Conservation (phyloP, 2,888 invertebrate genomes). For the Theodoxus fluviatilis region DNA sequence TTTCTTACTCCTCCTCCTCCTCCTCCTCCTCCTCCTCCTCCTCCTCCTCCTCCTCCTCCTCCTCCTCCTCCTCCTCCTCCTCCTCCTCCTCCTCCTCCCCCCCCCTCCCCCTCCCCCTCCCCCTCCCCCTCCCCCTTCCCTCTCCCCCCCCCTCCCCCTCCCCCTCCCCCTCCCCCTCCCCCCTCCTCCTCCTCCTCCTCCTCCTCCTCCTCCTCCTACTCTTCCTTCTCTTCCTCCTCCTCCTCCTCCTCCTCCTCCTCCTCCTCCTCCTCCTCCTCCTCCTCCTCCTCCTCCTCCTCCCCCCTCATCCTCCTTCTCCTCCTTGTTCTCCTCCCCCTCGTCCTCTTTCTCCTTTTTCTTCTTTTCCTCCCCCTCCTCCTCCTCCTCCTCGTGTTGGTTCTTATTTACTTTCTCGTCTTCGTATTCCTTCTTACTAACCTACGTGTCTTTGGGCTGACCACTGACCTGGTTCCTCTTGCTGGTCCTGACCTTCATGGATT, state of each 20-base stretch:
- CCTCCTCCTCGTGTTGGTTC: not conserved
- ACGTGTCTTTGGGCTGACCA: too few species aligned
- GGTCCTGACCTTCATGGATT: too few species aligned
- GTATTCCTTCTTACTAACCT: too few species aligned
- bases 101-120: too few species aligned
- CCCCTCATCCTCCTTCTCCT: not conserved
- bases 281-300: slow-evolving; percentile 8
- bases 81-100: too few species aligned
- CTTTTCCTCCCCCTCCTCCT: not conserved
- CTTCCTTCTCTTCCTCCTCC: not conserved
- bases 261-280: slow-evolving; percentile 11
- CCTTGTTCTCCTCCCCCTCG: not conserved
- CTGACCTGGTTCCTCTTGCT: too few species aligned
- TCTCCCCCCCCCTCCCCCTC: not conserved
- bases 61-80: too few species aligned
- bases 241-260: not conserved
- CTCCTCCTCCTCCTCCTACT: not conserved
- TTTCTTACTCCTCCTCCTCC: too few species aligned
- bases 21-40: too few species aligned
- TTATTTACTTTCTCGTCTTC: not conserved
- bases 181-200: not conserved
- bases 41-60: too few species aligned
- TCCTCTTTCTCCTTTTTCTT: slow-evolving; percentile 2
- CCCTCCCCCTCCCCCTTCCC: slow-evolving; percentile 16
- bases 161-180: not conserved